These are phyloP conservation scores for Morus bassanus DNA, from an alignment of 2,797 vertebrate genomes.

Conservation along the genomic window DNA sequence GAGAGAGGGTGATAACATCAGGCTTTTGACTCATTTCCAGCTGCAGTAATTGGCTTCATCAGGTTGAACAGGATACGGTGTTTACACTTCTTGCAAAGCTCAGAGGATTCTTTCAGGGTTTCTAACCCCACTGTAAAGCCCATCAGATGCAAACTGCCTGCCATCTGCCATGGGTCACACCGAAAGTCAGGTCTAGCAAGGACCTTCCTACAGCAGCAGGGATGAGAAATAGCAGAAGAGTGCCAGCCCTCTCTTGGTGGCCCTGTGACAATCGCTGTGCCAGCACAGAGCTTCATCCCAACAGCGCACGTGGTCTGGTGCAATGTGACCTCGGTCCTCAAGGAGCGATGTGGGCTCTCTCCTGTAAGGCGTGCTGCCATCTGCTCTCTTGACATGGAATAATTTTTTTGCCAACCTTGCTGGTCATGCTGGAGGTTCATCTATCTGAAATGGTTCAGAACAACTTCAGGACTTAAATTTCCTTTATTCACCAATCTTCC, in stretches of 20 bases:
- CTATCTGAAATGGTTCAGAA: constrained; percentile 12
- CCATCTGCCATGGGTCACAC: neutral
- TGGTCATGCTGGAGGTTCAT: neutral
- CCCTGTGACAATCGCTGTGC: neutral
- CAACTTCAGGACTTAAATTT: constrained; percentile 10
- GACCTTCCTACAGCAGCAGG: neutral
- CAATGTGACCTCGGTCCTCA: neutral
- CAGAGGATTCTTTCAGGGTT: neutral
- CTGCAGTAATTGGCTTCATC: neutral
- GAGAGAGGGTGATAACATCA: neutral
- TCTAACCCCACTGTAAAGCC: neutral
- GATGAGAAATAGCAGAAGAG: neutral
- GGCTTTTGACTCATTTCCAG: neutral
- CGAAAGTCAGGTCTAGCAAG: neutral
- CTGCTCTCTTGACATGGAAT: neutral
- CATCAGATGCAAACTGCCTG: neutral
- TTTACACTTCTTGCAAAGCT: neutral
- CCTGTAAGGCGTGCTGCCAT: accelerated
- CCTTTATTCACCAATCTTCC: neutral
- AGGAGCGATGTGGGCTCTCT: accelerated
- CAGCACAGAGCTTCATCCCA: neutral
- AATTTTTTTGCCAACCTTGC: neutral
- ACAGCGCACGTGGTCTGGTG: accelerated
- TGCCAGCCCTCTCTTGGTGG: neutral
- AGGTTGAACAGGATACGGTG: neutral